Percentiles rank a stretch among this genome's conserved stretches.
phyloP scores from a whole-genome alignment of 2,888 invertebrate species.

The Cristatella mucedo region DNA sequence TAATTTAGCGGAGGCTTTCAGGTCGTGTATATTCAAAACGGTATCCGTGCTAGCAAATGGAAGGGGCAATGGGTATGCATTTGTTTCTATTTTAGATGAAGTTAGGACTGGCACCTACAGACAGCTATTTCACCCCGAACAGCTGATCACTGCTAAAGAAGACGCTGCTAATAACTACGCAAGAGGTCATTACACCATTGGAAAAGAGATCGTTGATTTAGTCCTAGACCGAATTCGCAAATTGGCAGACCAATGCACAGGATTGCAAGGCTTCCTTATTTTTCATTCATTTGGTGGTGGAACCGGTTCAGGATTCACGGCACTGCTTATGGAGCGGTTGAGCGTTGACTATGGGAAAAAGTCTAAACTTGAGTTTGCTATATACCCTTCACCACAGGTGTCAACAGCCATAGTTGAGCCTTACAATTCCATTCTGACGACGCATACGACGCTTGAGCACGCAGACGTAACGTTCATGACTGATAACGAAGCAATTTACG shows the following conservation, averaged over 20 bases:
- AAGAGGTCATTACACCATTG: conserved; percentile 91
- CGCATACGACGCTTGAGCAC: conserved; percentile 77
- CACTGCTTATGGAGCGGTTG: conserved; percentile 49
- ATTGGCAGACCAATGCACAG: conserved; percentile 38
- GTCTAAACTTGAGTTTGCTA: conserved; percentile 32
- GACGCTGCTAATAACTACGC: conserved; percentile 96
- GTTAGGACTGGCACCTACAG: conserved; percentile 51
- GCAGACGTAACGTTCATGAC: conserved; percentile 91
- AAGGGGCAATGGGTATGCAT: too few species aligned
- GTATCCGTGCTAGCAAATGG: too few species aligned
- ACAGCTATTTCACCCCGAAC: conserved; percentile 90
- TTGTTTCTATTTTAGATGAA: conserved; percentile 46
- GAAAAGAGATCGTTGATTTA: conserved; percentile 56
- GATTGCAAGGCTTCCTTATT: conserved; percentile 34
- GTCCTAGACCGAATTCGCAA: conserved; percentile 27
- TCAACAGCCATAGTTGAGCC: conserved; percentile 17
- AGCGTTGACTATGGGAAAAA: conserved; percentile 45
- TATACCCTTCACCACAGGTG: conserved; percentile 30
- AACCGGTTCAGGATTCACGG: conserved; percentile 23
- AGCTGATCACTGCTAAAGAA: conserved; percentile 87
- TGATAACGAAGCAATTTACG: conserved; percentile 74
- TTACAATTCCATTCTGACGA: conserved; percentile 81
- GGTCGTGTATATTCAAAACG: too few species aligned
- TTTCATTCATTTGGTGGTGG: conserved; percentile 46
- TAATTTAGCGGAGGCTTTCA: too few species aligned